Percentiles rank a stretch among this genome's conserved stretches.
These are phyloP conservation scores for Ceratina japonica DNA, from an alignment of 1,140 invertebrate genomes.

Conservation along the genomic window DNA sequence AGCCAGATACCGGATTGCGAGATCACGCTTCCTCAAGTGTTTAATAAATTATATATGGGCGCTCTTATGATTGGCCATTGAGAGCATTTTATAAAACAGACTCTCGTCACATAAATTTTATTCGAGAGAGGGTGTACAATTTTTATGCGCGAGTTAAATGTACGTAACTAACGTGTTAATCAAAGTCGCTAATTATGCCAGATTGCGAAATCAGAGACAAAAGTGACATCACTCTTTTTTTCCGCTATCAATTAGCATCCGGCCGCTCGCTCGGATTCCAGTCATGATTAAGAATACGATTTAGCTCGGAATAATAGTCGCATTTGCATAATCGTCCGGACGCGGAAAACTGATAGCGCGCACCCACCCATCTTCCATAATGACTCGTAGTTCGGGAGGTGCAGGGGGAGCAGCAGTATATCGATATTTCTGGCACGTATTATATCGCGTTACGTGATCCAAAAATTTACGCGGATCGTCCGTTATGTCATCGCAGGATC, in stretches of 20 bases:
- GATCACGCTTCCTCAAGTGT: too few relatives aligned
- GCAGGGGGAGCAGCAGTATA: slow-evolving; percentile 42
- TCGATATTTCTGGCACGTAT: slow-evolving; percentile 62
- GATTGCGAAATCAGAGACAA: too few relatives aligned
- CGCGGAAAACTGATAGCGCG: slow-evolving; percentile 54
- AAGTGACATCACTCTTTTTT: too few relatives aligned
- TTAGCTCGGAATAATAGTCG: slow-evolving; percentile 61
- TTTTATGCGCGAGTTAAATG: too few relatives aligned
- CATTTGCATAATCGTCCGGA: slow-evolving; percentile 55
- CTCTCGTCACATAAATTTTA: too few relatives aligned
- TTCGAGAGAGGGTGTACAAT: too few relatives aligned
- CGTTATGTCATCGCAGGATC: slow-evolving; percentile 1
- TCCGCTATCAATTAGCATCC: background rate
- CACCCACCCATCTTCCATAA: background rate
- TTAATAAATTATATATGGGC: too few relatives aligned
- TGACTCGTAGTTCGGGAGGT: slow-evolving; percentile 5
- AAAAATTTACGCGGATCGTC: slow-evolving; percentile 48
- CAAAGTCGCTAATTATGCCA: too few relatives aligned
- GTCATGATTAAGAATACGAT: slow-evolving; percentile 61
- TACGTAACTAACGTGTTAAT: too few relatives aligned
- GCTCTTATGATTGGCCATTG: too few relatives aligned
- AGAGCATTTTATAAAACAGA: too few relatives aligned
- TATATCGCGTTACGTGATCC: slow-evolving; percentile 58
- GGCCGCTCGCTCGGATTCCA: slow-evolving; percentile 16
- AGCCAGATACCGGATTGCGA: slow-evolving; percentile 4